Percentiles rank a stretch among this genome's conserved stretches.
Evolutionary conservation across 2,113 vertebrate genomes (phyloP).

Genomic region (Charina bottae): DNA sequence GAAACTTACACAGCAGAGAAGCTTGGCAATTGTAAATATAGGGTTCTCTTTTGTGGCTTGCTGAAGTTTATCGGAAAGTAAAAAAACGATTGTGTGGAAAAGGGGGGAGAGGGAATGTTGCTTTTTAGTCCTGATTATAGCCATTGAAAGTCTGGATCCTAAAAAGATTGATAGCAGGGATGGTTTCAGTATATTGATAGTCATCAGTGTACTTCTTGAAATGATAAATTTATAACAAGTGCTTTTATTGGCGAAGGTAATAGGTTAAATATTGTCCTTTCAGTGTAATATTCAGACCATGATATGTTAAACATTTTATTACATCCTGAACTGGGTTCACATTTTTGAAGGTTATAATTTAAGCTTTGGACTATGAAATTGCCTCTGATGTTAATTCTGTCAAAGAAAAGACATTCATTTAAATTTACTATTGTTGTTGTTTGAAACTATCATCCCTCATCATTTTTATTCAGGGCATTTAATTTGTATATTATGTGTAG

Average conservation of each 20-base stretch:
- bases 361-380: slow-evolving; percentile 51
- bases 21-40: slow-evolving; percentile 23
- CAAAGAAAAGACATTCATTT: background rate
- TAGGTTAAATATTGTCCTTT: slow-evolving; percentile 47
- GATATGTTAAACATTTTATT: slow-evolving; percentile 49
- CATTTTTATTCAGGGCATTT: slow-evolving; percentile 19
- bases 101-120: slow-evolving; percentile 5
- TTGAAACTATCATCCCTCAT: slow-evolving; percentile 18
- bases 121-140: slow-evolving; percentile 45
- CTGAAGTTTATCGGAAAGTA: slow-evolving; percentile 45
- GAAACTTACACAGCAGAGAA: slow-evolving; percentile 44
- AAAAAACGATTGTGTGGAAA: background rate
- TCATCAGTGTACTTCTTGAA: slow-evolving; percentile 44
- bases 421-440: slow-evolving; percentile 24
- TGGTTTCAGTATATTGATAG: slow-evolving; percentile 44
- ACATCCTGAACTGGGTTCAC: slow-evolving; percentile 24
- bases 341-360: slow-evolving; percentile 46
- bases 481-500: slow-evolving; percentile 12
- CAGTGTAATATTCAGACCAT: slow-evolving; percentile 45
- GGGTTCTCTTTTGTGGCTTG: slow-evolving; percentile 50
- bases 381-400: slow-evolving; percentile 43
- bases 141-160: background rate
- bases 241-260: slow-evolving; percentile 39
- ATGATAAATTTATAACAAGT: slow-evolving; percentile 27
- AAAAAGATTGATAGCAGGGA: slow-evolving; percentile 25